These are phyloP conservation scores for Leucoraja ocellata DNA, from an alignment of 2,797 vertebrate genomes.

Conservation along the genomic window DNA sequence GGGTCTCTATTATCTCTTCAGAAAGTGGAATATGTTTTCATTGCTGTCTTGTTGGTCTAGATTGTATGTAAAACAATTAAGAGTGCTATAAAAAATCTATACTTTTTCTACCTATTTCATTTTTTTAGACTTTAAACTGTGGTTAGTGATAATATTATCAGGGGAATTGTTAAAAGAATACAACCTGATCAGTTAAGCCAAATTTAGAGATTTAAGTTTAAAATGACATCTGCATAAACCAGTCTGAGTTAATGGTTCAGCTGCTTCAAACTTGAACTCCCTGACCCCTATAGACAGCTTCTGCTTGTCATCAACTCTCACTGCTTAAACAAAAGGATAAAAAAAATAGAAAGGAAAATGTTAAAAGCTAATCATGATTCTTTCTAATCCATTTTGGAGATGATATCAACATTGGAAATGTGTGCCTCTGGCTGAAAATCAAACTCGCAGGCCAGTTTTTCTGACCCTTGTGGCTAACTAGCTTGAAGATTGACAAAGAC, in stretches of 20 bases:
- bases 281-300: neutral
- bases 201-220: constrained; percentile 7
- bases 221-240: constrained; percentile 9
- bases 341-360: neutral
- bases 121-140: neutral
- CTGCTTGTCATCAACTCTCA: constrained; percentile 30
- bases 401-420: neutral
- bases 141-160: neutral
- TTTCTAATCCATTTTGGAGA: constrained; percentile 3
- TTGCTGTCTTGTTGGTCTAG: no score
- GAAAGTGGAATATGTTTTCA: no score
- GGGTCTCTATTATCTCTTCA: no score
- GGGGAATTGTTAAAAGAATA: neutral
- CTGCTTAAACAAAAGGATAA: constrained; percentile 22
- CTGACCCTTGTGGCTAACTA: neutral
- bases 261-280: neutral
- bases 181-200: neutral
- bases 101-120: neutral
- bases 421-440: constrained; percentile 10
- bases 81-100: neutral
- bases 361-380: constrained; percentile 2
- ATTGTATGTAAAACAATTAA: neutral
- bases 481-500: neutral
- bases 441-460: neutral
- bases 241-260: neutral